Evolutionary conservation across 2,888 invertebrate genomes (phyloP), one percentile per base, ranked within the genome.

Genomic region (Sericinus montela): DNA sequence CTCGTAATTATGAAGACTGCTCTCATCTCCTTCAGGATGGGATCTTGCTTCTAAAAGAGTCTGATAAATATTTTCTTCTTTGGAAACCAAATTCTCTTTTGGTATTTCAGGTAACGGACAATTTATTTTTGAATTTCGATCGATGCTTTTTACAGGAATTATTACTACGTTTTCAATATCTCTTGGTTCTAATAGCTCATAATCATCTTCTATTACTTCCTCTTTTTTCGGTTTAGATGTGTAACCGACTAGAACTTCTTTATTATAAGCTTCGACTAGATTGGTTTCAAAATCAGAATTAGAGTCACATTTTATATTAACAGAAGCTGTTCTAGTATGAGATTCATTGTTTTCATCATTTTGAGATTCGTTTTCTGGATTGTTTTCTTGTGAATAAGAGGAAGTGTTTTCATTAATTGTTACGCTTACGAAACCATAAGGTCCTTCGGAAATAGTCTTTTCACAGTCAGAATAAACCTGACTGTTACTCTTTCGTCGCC

Each of bases 1-100:
- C 66, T 91, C 91, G 58, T 91, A 91, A 54, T 89, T 90, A 52
- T 91, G 90, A 37, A 90, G 65, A 62, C 88, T 89, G 45, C 72
- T 84, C 53, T 85, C 84, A 53, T 89, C 88, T 1, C 86, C 89
- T 69, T 87, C 89, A 14, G 86, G 86, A 52, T 88, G 84, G 3
- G 85, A 87, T 53, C 86, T 75, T 76, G 86, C 81, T 67, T 89
- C 88, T 56, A 83, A 59, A 40, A 89, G 66, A 56, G 81, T 80
- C 62, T 89, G 89, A 60, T 89, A 89, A 54, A 87, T 80, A 60
- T 87, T 87, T 39, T 84, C 80, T 58, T 72, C 74, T 15, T 49
- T 49, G 38, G 49, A 43, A 14, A 52, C 36, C 7, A 40, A 41
- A 23, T 30, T 53, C 36, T 63, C 60, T 60, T 84, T 82, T 30